phyloP scores from a whole-genome alignment of 2,797 vertebrate species.

The Monodelphis domestica region DNA sequence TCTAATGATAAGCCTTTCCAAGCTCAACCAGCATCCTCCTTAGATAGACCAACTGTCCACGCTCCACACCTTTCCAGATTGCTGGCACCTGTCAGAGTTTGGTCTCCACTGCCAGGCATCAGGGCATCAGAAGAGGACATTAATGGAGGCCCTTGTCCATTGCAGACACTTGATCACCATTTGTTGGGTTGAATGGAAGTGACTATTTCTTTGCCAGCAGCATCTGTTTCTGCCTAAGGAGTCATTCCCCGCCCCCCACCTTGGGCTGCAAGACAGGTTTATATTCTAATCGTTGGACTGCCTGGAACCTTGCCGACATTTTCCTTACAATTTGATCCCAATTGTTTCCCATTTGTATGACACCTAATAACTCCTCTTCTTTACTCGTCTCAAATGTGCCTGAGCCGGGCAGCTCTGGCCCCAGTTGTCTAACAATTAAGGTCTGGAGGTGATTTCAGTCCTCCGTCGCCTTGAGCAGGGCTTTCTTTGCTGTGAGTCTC shows the following conservation, averaged over 20 bases:
- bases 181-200: conserved; percentile 22
- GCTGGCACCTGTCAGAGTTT: background rate
- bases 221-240: conserved; percentile 19
- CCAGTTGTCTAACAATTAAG: background rate
- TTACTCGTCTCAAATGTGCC: conserved; percentile 34
- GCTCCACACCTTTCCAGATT: background rate
- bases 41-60: background rate
- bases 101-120: background rate
- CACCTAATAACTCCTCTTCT: conserved; percentile 60
- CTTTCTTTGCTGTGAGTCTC: background rate
- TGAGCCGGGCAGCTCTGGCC: background rate
- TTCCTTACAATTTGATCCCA: conserved; percentile 49
- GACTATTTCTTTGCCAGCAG: background rate
- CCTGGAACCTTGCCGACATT: conserved; percentile 56
- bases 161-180: background rate
- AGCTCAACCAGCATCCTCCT: background rate
- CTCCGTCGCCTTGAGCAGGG: background rate
- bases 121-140: background rate
- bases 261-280: conserved; percentile 35
- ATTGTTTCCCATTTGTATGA: conserved; percentile 70
- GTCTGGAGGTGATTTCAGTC: background rate
- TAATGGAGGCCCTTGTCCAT: background rate
- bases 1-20: background rate
- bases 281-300: conserved; percentile 26
- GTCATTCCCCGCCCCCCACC: background rate